Evolutionary conservation across 2,888 invertebrate species (phyloP).

Genomic region (Pedicia rivosa): DNA sequence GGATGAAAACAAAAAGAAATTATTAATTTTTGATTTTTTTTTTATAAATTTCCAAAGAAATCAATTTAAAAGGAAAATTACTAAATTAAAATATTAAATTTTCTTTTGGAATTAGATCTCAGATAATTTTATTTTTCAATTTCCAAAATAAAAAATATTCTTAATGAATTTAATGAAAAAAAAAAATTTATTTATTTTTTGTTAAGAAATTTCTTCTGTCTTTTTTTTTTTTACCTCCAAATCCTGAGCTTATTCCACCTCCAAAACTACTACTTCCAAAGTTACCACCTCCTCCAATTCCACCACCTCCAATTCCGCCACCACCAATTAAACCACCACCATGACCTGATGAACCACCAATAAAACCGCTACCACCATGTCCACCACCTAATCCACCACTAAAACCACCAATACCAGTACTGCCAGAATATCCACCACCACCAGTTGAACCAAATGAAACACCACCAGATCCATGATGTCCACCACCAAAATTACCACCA

Average conservation of each 20-base stretch:
- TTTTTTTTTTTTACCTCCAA: background rate
- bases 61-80: too few relatives aligned
- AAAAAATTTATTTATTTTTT: background rate
- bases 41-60: too few relatives aligned
- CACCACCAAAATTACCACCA: conserved; percentile 10
- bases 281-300: conserved; percentile 16
- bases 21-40: too few relatives aligned
- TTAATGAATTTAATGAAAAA: background rate
- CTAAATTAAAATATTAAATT: too few relatives aligned
- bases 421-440: conserved; percentile 10
- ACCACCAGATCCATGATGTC: background rate
- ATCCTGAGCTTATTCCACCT: background rate
- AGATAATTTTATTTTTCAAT: too few relatives aligned
- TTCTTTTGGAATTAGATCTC: too few relatives aligned
- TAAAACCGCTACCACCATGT: conserved; percentile 14
- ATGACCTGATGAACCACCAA: conserved; percentile 16
- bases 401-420: conserved; percentile 29
- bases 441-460: background rate
- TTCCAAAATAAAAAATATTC: too few relatives aligned
- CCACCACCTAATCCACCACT: conserved; percentile 24
- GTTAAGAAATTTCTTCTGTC: background rate
- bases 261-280: background rate
- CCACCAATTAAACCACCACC: conserved; percentile 16
- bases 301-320: conserved; percentile 15
- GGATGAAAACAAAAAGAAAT: too few relatives aligned